Percentiles rank a stretch among this genome's conserved stretches.
These are phyloP conservation scores for Drosophila kambysellisi DNA, from an alignment of 2,888 invertebrate genomes.

Conservation along the genomic window DNA sequence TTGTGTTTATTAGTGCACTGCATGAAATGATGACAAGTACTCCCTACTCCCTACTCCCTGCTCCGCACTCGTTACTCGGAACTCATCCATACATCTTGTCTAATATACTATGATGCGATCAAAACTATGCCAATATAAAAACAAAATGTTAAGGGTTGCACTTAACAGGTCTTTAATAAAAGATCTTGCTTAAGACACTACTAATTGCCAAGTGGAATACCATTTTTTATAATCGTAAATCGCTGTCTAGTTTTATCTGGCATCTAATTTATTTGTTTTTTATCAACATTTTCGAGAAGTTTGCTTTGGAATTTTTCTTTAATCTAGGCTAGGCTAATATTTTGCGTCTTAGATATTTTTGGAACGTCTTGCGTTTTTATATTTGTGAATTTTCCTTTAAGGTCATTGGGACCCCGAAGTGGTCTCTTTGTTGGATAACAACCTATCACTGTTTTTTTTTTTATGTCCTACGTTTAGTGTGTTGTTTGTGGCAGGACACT, in stretches of 20 bases:
- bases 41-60: not conserved
- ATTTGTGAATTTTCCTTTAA: not conserved
- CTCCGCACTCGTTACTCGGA: not conserved
- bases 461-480: slow-evolving; percentile 26
- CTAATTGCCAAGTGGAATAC: not conserved
- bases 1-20: slow-evolving; percentile 50
- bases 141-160: too few relatives aligned
- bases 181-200: not conserved
- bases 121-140: not conserved
- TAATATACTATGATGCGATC: not conserved
- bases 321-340: not conserved
- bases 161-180: not conserved
- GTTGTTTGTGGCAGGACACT: slow-evolving; percentile 37
- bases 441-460: slow-evolving; percentile 38
- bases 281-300: not conserved
- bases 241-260: not conserved
- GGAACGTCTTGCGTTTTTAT: not conserved
- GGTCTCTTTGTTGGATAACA: slow-evolving; percentile 40
- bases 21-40: slow-evolving; percentile 25
- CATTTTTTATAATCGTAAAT: not conserved
- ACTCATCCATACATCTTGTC: not conserved
- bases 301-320: not conserved
- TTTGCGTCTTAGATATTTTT: not conserved
- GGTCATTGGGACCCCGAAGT: not conserved
- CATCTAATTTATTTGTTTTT: not conserved